Evolutionary conservation across 2,797 vertebrate genomes (phyloP), one percentile per base, ranked within the genome.

Genomic region (Enteromius afrohamiltoni): DNA sequence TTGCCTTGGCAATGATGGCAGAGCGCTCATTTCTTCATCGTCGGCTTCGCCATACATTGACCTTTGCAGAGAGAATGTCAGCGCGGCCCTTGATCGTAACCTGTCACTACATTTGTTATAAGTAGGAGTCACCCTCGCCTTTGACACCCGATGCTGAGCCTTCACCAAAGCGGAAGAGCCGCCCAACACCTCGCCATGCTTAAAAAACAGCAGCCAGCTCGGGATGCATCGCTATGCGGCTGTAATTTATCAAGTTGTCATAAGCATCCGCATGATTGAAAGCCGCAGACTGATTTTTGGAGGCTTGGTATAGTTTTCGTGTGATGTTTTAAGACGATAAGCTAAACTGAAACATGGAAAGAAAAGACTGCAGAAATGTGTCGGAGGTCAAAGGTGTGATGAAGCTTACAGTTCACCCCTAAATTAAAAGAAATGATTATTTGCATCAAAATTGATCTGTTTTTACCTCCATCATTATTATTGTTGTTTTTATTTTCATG

Each of bases 21-120:
- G 94, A 94, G 95, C 94, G 94, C 95, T 96, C 95, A 96, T 96
- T 96, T 95, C 95, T 95, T 95, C 95, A 94, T 95, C 88, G 94
- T 94, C 92, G 95, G 94, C 95, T 95, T 95, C 93, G 93, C 95
- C 95, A 94, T 95, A 88, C 89, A 95, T 94, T 97, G 96, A 98
- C 97, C 97, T 99, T 98, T 98, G 91, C 94, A 94, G 93, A 92
- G 94, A 96, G 96, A 97, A 96, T 96, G 96, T 98, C 96, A 97
- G 96, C 93, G 88, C 89, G 93, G 94, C 94, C 94, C 95, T 95
- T 95, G 95, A 96, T 95, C 95, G 95, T 94, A 96, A 95, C 95
- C 95, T 95, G 95, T 97, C 96, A 97, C 95, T 93, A 91, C 94
- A 95, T 96, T 95, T 95, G 95, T 95, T 95, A 94, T 93, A 95